phyloP scores from a whole-genome alignment of 2,888 invertebrate species.

The Myopa testacea region DNA sequence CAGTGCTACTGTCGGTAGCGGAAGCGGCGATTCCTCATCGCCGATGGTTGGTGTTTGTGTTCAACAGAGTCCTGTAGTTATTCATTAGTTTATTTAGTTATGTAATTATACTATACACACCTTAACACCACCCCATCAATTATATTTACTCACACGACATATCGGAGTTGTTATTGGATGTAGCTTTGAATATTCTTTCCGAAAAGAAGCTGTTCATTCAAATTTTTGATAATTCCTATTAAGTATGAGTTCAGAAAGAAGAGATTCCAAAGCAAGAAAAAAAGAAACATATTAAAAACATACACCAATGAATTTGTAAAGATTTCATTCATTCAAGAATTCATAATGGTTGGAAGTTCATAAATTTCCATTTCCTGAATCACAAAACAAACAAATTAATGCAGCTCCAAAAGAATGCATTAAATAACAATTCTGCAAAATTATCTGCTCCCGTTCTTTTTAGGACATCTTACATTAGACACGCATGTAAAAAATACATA shows the following conservation, averaged over 20 bases:
- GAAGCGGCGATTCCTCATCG: conserved; percentile 73
- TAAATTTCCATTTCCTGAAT: too few relatives aligned
- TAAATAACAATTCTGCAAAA: too few relatives aligned
- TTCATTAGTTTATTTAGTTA: conserved; percentile 71
- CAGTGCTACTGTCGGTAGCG: conserved; percentile 46
- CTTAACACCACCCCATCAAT: not conserved
- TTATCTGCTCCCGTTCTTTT: conserved; percentile 2
- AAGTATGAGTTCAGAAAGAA: not conserved
- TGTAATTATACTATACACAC: conserved; percentile 25
- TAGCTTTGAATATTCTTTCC: too few relatives aligned
- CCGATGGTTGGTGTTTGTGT: conserved; percentile 91
- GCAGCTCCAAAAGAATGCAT: too few relatives aligned
- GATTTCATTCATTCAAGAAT: too few relatives aligned
- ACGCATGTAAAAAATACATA: not conserved
- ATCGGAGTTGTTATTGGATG: not conserved
- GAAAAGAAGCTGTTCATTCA: not conserved
- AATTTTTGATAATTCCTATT: not conserved
- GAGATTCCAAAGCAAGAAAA: not conserved
- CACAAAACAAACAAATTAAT: too few relatives aligned
- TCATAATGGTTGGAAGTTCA: too few relatives aligned
- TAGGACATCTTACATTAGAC: conserved; percentile 23
- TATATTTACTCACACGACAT: conserved; percentile 17
- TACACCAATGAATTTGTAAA: too few relatives aligned
- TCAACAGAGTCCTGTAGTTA: conserved; percentile 93
- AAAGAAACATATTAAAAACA: not conserved